phyloP scores from a whole-genome alignment of 2,113 vertebrate genomes.

The Paramormyrops kingsleyae region DNA sequence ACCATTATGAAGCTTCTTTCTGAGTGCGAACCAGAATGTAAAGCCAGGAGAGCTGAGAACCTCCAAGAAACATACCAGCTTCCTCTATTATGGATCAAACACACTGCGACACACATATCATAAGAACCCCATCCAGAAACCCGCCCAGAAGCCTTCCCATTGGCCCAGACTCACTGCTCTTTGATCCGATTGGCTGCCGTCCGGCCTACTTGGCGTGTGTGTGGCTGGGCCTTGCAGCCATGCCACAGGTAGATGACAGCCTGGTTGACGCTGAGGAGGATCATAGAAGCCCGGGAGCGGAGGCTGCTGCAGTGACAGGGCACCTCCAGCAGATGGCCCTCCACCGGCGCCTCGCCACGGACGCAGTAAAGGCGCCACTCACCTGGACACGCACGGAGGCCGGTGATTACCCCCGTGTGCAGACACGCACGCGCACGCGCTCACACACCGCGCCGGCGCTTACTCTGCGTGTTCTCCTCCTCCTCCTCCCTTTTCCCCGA shows the following conservation, averaged over 20 bases:
- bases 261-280: slow-evolving; percentile 85
- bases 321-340: slow-evolving; percentile 94
- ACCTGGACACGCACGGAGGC: slow-evolving; percentile 52
- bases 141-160: not conserved
- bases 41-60: not conserved
- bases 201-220: slow-evolving; percentile 80
- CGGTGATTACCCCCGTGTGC: not conserved
- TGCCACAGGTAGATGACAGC: slow-evolving; percentile 95
- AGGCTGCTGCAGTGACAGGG: slow-evolving; percentile 95
- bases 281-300: slow-evolving; percentile 88
- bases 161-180: slow-evolving; percentile 78
- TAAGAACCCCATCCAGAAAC: not conserved
- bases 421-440: not conserved
- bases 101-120: not conserved
- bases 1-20: not conserved
- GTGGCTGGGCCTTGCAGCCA: slow-evolving; percentile 88
- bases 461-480: slow-evolving; percentile 92
- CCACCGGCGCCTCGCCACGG: slow-evolving; percentile 78
- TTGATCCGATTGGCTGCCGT: slow-evolving; percentile 84
- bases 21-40: not conserved
- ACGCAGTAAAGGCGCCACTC: slow-evolving; percentile 97
- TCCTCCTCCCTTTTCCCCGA: slow-evolving; percentile 91
- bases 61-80: not conserved
- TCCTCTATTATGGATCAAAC: not conserved
- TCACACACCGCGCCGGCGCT: slow-evolving; percentile 24